Evolutionary conservation across 2,797 vertebrate genomes (phyloP).

Genomic region (Cynodonichthys magdalenae): DNA sequence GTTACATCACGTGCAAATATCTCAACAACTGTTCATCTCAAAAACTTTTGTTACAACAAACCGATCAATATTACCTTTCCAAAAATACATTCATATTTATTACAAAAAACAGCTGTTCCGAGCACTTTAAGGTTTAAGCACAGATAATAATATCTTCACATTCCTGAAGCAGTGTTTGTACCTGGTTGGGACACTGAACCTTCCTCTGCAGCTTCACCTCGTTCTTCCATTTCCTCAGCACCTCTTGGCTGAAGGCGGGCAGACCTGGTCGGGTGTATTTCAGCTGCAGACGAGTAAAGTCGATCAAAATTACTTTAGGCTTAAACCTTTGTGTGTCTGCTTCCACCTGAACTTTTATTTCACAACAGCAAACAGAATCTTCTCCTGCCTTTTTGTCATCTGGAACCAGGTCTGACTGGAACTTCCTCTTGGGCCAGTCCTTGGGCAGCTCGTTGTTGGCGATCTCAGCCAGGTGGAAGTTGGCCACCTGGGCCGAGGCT

Average conservation of each 20-base stretch:
- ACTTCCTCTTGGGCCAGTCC: conserved; percentile 95
- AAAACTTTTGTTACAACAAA: too few species aligned
- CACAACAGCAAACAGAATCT: background rate
- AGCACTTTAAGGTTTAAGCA: too few species aligned
- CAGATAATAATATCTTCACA: too few species aligned
- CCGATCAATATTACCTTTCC: too few species aligned
- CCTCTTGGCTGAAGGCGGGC: conserved; percentile 92
- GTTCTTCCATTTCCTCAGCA: conserved; percentile 92
- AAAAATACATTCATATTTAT: too few species aligned
- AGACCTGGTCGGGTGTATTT: conserved; percentile 93
- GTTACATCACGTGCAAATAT: too few species aligned
- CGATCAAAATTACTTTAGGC: background rate
- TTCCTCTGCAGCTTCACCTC: conserved; percentile 93
- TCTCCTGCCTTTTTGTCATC: conserved; percentile 89
- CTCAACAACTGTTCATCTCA: too few species aligned
- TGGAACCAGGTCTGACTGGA: conserved; percentile 92
- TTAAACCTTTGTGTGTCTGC: too few species aligned
- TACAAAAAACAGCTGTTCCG: too few species aligned
- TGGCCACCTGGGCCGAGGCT: conserved; percentile 90
- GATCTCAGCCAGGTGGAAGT: conserved; percentile 92
- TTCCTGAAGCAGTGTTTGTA: conserved; percentile 48
- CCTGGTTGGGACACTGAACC: conserved; percentile 94
- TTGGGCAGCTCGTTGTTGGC: conserved; percentile 90
- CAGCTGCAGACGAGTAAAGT: conserved; percentile 84
- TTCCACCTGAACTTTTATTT: too few species aligned